These are phyloP conservation scores for Anolis carolinensis DNA, from an alignment of 2,113 vertebrate species.

Conservation along the genomic window DNA sequence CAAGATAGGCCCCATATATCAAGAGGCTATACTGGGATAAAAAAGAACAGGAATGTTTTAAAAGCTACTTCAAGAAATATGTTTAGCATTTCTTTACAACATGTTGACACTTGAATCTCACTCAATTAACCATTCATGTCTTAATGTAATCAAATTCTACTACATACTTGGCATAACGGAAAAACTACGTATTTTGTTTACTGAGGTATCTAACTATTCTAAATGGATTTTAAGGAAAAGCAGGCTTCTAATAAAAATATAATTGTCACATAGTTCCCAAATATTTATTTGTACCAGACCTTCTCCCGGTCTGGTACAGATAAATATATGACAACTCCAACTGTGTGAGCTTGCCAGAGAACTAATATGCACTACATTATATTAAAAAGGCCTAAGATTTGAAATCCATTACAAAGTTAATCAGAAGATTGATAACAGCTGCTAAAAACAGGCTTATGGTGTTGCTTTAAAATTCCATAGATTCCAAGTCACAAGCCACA, in stretches of 20 bases:
- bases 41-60: slow-evolving; percentile 31
- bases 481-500: neutral
- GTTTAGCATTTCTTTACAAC: slow-evolving; percentile 23
- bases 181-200: slow-evolving; percentile 55
- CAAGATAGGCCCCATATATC: slow-evolving; percentile 90
- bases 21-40: slow-evolving; percentile 86
- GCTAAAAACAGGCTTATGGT: neutral
- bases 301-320: too few relatives aligned
- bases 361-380: neutral
- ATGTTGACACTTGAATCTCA: slow-evolving; percentile 52
- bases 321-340: neutral
- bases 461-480: neutral
- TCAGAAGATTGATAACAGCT: neutral
- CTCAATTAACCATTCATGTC: neutral
- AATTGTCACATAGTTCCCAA: too few relatives aligned
- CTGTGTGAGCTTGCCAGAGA: neutral
- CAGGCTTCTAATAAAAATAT: neutral
- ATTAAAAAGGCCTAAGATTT: neutral
- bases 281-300: too few relatives aligned
- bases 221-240: neutral
- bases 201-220: fast-evolving
- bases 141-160: slow-evolving; percentile 43
- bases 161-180: slow-evolving; percentile 8
- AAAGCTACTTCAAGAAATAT: neutral
- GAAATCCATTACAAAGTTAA: neutral